Evolutionary conservation across 2,888 invertebrate species (phyloP).

Genomic region (Drosophila silvestris): DNA sequence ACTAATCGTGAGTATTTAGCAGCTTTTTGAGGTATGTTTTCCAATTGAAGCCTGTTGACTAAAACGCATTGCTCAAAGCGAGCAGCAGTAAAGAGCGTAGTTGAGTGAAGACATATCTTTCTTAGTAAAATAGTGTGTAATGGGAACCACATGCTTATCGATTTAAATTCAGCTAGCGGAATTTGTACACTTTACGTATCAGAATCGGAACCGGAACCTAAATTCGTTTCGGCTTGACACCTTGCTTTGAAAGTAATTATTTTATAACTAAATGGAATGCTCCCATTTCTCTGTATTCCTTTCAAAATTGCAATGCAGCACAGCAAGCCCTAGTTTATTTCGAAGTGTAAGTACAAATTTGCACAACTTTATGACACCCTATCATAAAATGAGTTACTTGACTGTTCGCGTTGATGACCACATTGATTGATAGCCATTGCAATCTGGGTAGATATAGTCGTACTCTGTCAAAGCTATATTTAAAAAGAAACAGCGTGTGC

Average conservation of each 20-base stretch:
- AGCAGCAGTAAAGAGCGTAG: background rate
- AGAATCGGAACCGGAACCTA: background rate
- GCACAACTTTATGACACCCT: background rate
- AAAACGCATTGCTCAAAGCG: background rate
- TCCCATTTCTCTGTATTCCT: background rate
- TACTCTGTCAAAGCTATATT: slow-evolving; percentile 60
- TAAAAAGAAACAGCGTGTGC: slow-evolving; percentile 31
- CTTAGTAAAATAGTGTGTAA: fast-evolving
- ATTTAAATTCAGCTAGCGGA: background rate
- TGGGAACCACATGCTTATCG: background rate
- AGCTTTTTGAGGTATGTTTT: background rate
- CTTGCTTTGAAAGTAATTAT: background rate
- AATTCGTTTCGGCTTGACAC: background rate
- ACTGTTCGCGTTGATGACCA: slow-evolving; percentile 12
- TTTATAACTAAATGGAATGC: background rate
- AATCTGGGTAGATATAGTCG: slow-evolving; percentile 31
- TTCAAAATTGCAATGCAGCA: background rate
- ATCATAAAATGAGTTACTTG: slow-evolving; percentile 3
- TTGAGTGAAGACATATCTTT: background rate
- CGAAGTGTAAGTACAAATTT: background rate
- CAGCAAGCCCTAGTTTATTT: background rate
- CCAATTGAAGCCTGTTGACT: background rate
- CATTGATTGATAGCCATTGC: slow-evolving; percentile 38
- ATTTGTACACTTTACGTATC: background rate
- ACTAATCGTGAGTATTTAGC: background rate